phyloP scores from a whole-genome alignment of 2,113 vertebrate species.

The Boulengerochromis microlepis region DNA sequence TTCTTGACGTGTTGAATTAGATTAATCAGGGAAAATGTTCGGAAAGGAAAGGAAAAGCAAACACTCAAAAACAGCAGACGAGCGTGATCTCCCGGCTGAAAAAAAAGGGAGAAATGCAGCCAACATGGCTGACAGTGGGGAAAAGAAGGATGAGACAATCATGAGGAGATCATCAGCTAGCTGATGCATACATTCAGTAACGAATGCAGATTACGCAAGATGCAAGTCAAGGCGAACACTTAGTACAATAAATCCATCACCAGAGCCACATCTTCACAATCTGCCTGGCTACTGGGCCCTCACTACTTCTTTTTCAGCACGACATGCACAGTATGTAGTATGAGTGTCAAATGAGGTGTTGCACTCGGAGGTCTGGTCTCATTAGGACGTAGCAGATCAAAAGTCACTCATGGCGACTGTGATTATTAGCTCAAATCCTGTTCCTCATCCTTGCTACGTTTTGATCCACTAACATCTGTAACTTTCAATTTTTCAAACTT shows the following conservation, averaged over 20 bases:
- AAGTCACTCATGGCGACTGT: not conserved
- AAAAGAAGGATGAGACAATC: constrained; percentile 7
- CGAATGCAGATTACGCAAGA: not conserved
- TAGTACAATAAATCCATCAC: not conserved
- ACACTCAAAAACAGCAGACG: not conserved
- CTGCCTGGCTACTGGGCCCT: not conserved
- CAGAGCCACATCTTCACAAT: not conserved
- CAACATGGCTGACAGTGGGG: not conserved
- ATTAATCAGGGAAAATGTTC: not conserved
- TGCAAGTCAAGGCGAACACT: not conserved
- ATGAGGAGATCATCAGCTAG: not conserved
- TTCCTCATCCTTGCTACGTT: not conserved
- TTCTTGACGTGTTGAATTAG: not conserved
- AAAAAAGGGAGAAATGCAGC: not conserved
- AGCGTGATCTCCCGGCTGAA: not conserved
- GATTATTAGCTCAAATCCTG: not conserved
- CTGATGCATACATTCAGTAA: not conserved
- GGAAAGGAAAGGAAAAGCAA: not conserved
- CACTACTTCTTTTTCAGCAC: not conserved
- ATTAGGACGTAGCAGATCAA: not conserved
- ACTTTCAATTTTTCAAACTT: not conserved
- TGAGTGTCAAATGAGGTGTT: not conserved
- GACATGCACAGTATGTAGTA: not conserved
- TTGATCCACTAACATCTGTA: not conserved
- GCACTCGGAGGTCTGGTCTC: not conserved